phyloP scores from a whole-genome alignment of 1,140 invertebrate genomes.

The Pseudachorutes palmiensis region DNA sequence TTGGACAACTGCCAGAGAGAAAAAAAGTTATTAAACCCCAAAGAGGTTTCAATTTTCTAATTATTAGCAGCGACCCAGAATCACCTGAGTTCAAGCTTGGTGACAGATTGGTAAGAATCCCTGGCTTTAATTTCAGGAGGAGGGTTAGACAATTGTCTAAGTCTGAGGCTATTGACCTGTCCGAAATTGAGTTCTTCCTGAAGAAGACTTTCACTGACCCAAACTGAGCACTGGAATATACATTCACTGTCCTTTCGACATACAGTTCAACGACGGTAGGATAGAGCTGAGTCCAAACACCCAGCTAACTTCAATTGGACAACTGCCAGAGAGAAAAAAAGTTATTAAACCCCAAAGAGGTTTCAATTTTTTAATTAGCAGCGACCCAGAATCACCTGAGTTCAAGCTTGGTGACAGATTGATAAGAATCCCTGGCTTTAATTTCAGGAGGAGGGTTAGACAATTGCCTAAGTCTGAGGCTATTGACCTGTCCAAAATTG shows the following conservation, averaged over 20 bases:
- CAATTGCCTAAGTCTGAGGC: not conserved
- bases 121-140: not conserved
- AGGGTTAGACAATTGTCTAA: conserved; percentile 2
- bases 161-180: not conserved
- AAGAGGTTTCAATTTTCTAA: too few species aligned
- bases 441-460: conserved; percentile 2
- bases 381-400: not conserved
- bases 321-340: not conserved
- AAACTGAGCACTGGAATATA: not conserved
- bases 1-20: not conserved
- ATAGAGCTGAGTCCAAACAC: not conserved
- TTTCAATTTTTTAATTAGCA: too few species aligned
- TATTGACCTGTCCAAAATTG: not conserved
- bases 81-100: conserved; percentile 2
- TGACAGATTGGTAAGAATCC: not conserved
- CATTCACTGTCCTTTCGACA: not conserved
- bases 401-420: not conserved
- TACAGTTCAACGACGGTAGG: too few species aligned
- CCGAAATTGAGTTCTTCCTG: conserved; percentile 3
- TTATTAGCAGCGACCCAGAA: not conserved
- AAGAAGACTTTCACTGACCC: not conserved
- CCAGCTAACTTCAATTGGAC: conserved; percentile 2
- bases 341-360: not conserved
- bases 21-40: not conserved
- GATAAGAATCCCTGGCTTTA: not conserved